These are phyloP conservation scores for Asteroscopus sphinx DNA, from an alignment of 2,888 invertebrate species.

Conservation along the genomic window DNA sequence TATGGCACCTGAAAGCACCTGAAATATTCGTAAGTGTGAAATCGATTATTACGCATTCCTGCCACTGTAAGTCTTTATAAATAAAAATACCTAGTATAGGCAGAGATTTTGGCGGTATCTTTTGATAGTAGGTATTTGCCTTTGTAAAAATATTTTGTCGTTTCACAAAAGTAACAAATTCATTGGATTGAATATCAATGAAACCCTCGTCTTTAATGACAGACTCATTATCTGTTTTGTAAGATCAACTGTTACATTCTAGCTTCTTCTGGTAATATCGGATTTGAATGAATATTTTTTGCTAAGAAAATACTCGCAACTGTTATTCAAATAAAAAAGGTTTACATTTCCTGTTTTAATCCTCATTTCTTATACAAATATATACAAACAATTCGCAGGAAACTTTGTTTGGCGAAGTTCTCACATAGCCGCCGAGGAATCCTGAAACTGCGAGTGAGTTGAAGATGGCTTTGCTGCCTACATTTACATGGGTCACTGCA, in stretches of 20 bases:
- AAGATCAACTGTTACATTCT: background rate
- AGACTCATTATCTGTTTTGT: background rate
- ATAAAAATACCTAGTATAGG: no score
- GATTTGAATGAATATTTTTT: constrained; percentile 21
- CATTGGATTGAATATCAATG: no score
- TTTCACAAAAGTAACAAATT: no score
- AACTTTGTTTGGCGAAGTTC: constrained; percentile 79
- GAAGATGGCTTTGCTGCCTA: constrained; percentile 75
- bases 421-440: constrained; percentile 80
- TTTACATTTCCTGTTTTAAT: constrained; percentile 74
- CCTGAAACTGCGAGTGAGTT: constrained; percentile 78
- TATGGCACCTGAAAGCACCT: constrained; percentile 16
- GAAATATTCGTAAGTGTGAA: no score
- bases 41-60: no score
- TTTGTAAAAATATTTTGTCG: no score
- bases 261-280: constrained; percentile 14
- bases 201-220: no score
- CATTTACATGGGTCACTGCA: constrained; percentile 83
- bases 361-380: constrained; percentile 85
- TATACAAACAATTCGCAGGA: constrained; percentile 81
- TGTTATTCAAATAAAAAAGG: constrained; percentile 68
- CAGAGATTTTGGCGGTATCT: no score
- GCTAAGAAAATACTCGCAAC: constrained; percentile 47
- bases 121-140: no score
- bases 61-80: constrained; percentile 1